A percentile compares a stretch with the other conserved stretches of the same genome.
These are phyloP conservation scores for Sinocyclocheilus maitianheensis DNA, from an alignment of 2,113 vertebrate species.

Conservation along the genomic window DNA sequence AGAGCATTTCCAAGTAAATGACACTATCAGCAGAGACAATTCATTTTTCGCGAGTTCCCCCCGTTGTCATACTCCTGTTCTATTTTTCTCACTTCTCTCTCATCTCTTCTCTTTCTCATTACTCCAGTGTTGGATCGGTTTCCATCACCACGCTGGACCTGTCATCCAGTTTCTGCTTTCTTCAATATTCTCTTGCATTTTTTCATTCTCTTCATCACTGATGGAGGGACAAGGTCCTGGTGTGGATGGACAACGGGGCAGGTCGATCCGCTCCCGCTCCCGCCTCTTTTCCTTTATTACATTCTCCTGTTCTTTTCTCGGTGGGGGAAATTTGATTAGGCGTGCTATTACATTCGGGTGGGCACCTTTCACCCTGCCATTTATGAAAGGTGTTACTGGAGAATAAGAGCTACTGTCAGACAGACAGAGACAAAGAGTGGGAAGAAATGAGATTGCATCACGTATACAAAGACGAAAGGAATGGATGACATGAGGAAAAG, in stretches of 20 bases:
- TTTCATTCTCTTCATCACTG: slow-evolving; percentile 53
- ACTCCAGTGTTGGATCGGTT: slow-evolving; percentile 17
- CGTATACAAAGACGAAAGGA: background rate
- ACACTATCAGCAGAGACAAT: background rate
- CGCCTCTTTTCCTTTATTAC: slow-evolving; percentile 45
- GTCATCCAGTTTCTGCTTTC: slow-evolving; percentile 41
- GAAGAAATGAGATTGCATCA: slow-evolving; percentile 1
- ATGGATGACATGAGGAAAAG: background rate
- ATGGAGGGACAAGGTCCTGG: slow-evolving; percentile 46
- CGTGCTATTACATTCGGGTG: slow-evolving; percentile 50
- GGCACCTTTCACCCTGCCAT: slow-evolving; percentile 43
- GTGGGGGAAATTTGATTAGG: slow-evolving; percentile 50
- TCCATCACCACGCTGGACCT: slow-evolving; percentile 7
- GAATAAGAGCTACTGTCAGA: slow-evolving; percentile 19
- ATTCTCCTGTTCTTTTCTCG: slow-evolving; percentile 46
- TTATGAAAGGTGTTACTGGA: slow-evolving; percentile 40
- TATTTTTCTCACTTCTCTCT: slow-evolving; percentile 66
- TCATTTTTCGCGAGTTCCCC: background rate
- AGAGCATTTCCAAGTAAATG: background rate
- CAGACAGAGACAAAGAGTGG: background rate
- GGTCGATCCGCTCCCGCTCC: slow-evolving; percentile 54
- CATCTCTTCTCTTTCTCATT: slow-evolving; percentile 34
- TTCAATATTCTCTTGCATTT: slow-evolving; percentile 24
- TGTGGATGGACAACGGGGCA: slow-evolving; percentile 37
- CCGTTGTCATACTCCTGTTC: background rate